Percentiles rank a stretch among this genome's conserved stretches.
Conservation (phyloP, 2,113 vertebrate species). For the Pandion haliaetus region DNA sequence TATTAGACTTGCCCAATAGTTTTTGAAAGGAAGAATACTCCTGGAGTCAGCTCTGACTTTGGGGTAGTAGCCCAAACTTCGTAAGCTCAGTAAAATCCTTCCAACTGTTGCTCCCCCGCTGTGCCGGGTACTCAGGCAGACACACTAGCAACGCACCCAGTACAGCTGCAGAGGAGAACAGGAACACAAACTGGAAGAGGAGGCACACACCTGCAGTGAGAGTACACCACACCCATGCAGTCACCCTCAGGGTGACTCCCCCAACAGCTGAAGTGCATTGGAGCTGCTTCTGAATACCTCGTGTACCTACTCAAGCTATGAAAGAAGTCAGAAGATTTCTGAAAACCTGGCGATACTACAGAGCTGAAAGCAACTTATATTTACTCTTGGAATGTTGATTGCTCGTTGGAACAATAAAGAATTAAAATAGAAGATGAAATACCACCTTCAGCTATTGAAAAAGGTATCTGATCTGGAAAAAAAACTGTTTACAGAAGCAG, state of each 20-base stretch:
- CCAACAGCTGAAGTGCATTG: background rate
- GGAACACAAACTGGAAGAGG: background rate
- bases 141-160: background rate
- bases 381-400: background rate
- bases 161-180: rapidly evolving
- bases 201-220: background rate
- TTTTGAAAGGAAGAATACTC: background rate
- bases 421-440: background rate
- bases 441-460: background rate
- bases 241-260: background rate
- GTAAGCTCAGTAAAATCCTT: background rate
- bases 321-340: background rate
- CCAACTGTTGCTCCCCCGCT: background rate
- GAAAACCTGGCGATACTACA: background rate
- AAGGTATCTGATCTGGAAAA: background rate
- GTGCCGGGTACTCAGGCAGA: background rate
- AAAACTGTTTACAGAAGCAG: background rate
- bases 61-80: background rate
- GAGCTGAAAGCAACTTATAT: background rate
- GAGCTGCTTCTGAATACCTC: background rate
- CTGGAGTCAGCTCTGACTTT: background rate
- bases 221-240: background rate
- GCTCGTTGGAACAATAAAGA: background rate
- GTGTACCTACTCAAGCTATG: background rate
- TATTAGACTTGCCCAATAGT: background rate